Conservation (phyloP, 2,888 invertebrate genomes). For the Drosophila anceps region DNA sequence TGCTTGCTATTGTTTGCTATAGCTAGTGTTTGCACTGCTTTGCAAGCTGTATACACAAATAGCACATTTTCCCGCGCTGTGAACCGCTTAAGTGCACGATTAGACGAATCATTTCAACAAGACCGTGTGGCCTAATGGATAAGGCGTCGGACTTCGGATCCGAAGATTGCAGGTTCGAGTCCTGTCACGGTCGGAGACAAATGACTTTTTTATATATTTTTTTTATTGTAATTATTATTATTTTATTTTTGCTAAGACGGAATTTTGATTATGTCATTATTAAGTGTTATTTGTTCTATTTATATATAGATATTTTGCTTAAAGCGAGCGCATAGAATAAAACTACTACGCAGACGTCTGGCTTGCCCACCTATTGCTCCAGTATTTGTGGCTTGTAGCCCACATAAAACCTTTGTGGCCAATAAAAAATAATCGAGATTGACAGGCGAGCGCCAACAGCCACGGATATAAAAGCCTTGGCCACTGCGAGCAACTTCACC, state of each 20-base stretch:
- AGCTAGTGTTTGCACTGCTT: conserved; percentile 45
- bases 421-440: conserved; percentile 48
- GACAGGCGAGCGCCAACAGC: conserved; percentile 41
- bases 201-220: conserved; percentile 27
- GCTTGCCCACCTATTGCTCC: background rate
- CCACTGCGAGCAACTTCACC: conserved; percentile 32
- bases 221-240: conserved; percentile 11
- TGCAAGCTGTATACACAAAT: conserved; percentile 13
- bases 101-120: conserved; percentile 39
- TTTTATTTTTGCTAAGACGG: background rate
- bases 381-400: conserved; percentile 11
- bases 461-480: conserved; percentile 61
- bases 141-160: conserved; percentile 75
- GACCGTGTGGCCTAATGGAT: conserved; percentile 74
- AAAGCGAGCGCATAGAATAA: conserved; percentile 21
- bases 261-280: background rate
- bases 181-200: conserved; percentile 64
- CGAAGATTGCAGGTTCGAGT: conserved; percentile 75
- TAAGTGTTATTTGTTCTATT: conserved; percentile 9
- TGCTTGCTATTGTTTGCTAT: conserved; percentile 32
- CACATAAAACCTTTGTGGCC: conserved; percentile 29
- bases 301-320: conserved; percentile 24
- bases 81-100: conserved; percentile 34
- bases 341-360: conserved; percentile 9
- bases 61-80: conserved; percentile 32